Evolutionary conservation across 2,113 vertebrate genomes (phyloP), one percentile per base, ranked within the genome.

Genomic region (Callaeas wilsoni): DNA sequence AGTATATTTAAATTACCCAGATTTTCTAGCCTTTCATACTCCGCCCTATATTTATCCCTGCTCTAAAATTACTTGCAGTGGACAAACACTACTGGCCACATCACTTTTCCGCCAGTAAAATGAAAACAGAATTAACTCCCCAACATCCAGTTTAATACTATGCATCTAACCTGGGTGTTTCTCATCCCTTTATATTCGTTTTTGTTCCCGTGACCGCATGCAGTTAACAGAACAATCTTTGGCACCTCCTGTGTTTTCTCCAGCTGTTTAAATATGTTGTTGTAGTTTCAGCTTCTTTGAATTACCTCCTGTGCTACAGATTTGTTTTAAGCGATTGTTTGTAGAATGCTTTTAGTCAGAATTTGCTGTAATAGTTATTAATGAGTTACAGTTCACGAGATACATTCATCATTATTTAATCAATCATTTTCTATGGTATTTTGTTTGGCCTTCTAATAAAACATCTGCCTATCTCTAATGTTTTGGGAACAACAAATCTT

Each of bases 191-290:
- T 44, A 65, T 79, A 84, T 84, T 96, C 86, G 92, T 95, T 97
- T 96, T 96, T 94, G 96, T 92, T 95, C 89, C 85, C 60, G 29
- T 13, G 57, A 97, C 91, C 96, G 92, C 81, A 83, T 60, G 42
- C 35, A 75, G 79, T 88, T 96, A 94, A 84, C 52, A 87, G 84
- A 83, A 96, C 68, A 87, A 63, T 87, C 60, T 86, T 91, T 64
- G 93, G 82, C 86, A 88, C 75, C 70, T 97, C 80, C 44, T 93
- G 80, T 90, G 82, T 73, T 96, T 96, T 97, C 55, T 53, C 88
- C 97, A 98, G 97, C 86, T 98, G 94, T 97, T 97, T 74, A 98
- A 97, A 96, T 91, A 95, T 59, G 35, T 75, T 91, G 41, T 65
- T 94, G 76, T 94, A 70, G 65, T 89, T 97, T 95, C 93, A 75